Conservation (phyloP, 2,797 vertebrate genomes). For the Sebastes matsubarae region DNA sequence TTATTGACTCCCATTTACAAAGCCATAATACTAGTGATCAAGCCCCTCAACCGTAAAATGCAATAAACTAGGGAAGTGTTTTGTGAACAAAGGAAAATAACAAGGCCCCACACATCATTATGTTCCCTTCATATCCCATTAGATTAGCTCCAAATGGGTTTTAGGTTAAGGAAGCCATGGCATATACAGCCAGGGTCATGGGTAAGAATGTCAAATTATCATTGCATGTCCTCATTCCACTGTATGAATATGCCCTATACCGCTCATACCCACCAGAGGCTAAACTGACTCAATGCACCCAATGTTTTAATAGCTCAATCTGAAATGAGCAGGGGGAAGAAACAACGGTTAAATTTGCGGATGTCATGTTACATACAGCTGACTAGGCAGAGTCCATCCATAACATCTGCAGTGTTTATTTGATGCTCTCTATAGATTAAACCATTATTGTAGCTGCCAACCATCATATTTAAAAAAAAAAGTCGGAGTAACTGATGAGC, state of each 20-base stretch:
- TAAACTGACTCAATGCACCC: not conserved
- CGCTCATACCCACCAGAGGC: constrained; percentile 1
- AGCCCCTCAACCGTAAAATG: constrained; percentile 79
- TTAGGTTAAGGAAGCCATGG: constrained; percentile 53
- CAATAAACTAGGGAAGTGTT: constrained; percentile 81
- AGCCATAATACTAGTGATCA: constrained; percentile 82
- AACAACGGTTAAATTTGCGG: constrained; percentile 1
- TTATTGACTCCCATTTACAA: constrained; percentile 82
- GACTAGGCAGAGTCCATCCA: constrained; percentile 6
- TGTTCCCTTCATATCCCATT: constrained; percentile 76
- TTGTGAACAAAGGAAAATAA: constrained; percentile 83
- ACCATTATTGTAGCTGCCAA: constrained; percentile 17
- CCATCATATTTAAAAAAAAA: constrained; percentile 4
- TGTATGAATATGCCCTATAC: constrained; percentile 1
- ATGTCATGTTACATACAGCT: not conserved
- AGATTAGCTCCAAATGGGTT: constrained; percentile 67
- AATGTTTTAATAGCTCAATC: not conserved
- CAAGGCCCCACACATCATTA: constrained; percentile 78
- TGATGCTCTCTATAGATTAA: constrained; percentile 36
- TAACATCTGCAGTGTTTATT: not conserved
- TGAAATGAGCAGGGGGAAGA: not conserved
- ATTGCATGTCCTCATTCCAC: constrained; percentile 25
- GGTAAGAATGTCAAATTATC: constrained; percentile 58
- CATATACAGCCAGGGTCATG: constrained; percentile 46
- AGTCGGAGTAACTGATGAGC: constrained; percentile 14